These are phyloP conservation scores for Horisme vitalbata DNA, from an alignment of 2,888 invertebrate species.

Conservation along the genomic window DNA sequence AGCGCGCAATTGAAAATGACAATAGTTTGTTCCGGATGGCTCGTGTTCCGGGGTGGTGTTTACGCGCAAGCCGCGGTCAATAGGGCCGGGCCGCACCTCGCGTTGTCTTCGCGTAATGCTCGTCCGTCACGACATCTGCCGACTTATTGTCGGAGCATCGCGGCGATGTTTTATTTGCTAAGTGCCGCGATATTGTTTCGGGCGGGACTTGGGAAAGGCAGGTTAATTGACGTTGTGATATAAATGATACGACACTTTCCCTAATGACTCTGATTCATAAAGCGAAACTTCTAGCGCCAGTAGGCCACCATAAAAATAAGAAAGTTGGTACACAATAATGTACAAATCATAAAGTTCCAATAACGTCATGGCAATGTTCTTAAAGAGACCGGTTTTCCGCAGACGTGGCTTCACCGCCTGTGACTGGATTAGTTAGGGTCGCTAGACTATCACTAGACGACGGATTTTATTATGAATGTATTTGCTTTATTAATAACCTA, in stretches of 20 bases:
- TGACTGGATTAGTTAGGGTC: conserved; percentile 15
- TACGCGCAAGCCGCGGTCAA: conserved; percentile 77
- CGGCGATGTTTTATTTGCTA: conserved; percentile 73
- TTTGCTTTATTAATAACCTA: conserved; percentile 17
- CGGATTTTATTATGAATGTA: conserved; percentile 12
- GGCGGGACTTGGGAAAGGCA: conserved; percentile 46
- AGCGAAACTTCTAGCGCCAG: neutral
- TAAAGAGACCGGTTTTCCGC: conserved; percentile 21
- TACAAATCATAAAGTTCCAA: conserved; percentile 29
- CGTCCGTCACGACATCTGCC: conserved; percentile 73
- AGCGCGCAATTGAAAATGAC: conserved; percentile 13
- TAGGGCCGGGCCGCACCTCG: conserved; percentile 75
- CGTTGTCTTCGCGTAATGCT: conserved; percentile 75
- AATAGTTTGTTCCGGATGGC: conserved; percentile 39
- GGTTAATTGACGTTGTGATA: conserved; percentile 70
- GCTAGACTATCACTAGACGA: conserved; percentile 30
- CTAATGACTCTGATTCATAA: conserved; percentile 35
- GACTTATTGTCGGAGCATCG: conserved; percentile 60
- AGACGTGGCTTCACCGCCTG: conserved; percentile 7
- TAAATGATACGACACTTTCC: conserved; percentile 61
- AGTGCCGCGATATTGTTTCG: conserved; percentile 65
- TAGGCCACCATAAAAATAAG: conserved; percentile 17
- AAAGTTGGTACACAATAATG: conserved; percentile 23
- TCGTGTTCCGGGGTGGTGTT: conserved; percentile 62
- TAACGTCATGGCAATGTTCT: conserved; percentile 21